These are phyloP conservation scores for Oryzias melastigma DNA, from an alignment of 2,113 vertebrate species.

Conservation along the genomic window DNA sequence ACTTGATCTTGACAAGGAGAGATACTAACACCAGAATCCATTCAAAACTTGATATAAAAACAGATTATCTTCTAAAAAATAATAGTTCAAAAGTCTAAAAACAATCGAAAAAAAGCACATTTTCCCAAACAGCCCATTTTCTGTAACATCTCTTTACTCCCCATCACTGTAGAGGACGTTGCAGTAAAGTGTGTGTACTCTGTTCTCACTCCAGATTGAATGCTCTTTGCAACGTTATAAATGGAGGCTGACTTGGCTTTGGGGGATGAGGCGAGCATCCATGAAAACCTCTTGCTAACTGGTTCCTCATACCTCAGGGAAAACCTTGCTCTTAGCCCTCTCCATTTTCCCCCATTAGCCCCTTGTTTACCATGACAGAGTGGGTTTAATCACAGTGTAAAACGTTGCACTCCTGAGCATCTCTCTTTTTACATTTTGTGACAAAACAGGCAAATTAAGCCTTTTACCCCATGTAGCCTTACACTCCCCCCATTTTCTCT, in stretches of 20 bases:
- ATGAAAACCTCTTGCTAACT: conserved; percentile 26
- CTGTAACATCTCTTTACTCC: not conserved
- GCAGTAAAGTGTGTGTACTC: not conserved
- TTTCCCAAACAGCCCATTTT: not conserved
- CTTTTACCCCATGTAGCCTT: conserved; percentile 53
- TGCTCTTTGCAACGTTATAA: not conserved
- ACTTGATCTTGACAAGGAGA: too few species aligned
- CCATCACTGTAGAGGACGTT: not conserved
- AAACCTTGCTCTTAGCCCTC: conserved; percentile 21
- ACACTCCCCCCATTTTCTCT: conserved; percentile 7
- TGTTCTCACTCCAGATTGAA: conserved; percentile 7
- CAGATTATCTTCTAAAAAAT: too few species aligned
- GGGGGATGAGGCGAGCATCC: conserved; percentile 13
- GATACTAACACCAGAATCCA: too few species aligned
- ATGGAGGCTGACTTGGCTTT: conserved; percentile 4
- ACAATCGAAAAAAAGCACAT: too few species aligned
- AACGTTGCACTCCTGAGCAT: conserved; percentile 55
- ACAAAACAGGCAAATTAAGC: conserved; percentile 72
- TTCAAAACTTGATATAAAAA: too few species aligned
- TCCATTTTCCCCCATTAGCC: conserved; percentile 58
- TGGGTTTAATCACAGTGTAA: conserved; percentile 68
- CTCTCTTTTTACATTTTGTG: conserved; percentile 53
- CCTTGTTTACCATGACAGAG: conserved; percentile 60
- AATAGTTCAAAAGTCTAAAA: too few species aligned
- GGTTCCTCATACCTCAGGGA: conserved; percentile 28